These are phyloP conservation scores for Dasypolia templi DNA, from an alignment of 2,888 invertebrate genomes.

Conservation along the genomic window DNA sequence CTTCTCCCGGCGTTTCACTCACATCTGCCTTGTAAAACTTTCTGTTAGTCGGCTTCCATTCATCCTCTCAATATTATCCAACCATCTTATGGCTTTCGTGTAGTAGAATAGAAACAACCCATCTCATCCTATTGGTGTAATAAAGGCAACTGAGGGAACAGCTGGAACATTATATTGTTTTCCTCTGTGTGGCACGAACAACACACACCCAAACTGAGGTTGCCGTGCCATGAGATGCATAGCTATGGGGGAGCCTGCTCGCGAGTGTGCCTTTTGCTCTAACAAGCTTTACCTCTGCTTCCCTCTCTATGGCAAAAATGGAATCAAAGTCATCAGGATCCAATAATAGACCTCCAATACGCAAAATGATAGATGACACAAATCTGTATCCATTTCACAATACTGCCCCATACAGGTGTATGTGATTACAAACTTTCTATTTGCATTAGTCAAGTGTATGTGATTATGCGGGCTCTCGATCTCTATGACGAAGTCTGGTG, in stretches of 20 bases:
- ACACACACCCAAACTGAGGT: not conserved
- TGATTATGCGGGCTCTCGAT: slow-evolving; percentile 41
- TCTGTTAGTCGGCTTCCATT: not conserved
- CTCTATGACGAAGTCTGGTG: not conserved
- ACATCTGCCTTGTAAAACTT: not conserved
- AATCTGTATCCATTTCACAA: slow-evolving; percentile 8
- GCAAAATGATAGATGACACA: not conserved
- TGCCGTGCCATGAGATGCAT: not conserved
- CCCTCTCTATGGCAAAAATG: too few species aligned
- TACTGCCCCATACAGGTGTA: not conserved
- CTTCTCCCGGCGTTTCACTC: not conserved
- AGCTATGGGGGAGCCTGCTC: too few species aligned
- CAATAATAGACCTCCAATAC: not conserved
- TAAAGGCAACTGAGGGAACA: not conserved
- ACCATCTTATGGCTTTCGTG: not conserved
- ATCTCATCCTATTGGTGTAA: not conserved
- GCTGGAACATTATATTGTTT: not conserved
- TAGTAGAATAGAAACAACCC: not conserved
- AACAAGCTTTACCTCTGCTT: not conserved
- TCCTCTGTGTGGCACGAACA: not conserved
- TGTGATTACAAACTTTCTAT: slow-evolving; percentile 46
- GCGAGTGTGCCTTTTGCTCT: not conserved
- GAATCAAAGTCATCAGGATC: too few species aligned
- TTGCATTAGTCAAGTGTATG: slow-evolving; percentile 1
- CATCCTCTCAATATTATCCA: not conserved